A percentile compares a stretch with the other conserved stretches of the same genome.
These are phyloP conservation scores for Copidosoma floridanum DNA, from an alignment of 1,140 invertebrate genomes.

Conservation along the genomic window DNA sequence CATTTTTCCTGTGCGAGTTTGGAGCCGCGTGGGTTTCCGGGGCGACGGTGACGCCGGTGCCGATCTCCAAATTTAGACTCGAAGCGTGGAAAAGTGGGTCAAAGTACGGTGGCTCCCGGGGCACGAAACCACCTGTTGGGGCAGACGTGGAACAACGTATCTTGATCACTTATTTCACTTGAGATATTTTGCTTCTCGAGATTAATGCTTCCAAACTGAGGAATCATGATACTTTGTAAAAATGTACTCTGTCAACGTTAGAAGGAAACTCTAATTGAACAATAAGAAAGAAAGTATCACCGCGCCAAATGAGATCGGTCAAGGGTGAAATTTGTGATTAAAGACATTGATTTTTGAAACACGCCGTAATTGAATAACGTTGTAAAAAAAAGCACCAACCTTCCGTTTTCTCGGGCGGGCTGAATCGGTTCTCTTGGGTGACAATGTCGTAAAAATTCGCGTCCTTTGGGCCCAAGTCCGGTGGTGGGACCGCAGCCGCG, in stretches of 20 bases:
- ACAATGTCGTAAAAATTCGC: slow-evolving; percentile 51
- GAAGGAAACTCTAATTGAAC: no score
- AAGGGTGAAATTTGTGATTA: no score
- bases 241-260: no score
- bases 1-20: slow-evolving; percentile 49
- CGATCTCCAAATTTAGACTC: slow-evolving; percentile 49
- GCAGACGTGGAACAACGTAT: slow-evolving; percentile 23
- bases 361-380: no score
- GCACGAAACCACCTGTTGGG: slow-evolving; percentile 68
- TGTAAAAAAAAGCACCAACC: no score
- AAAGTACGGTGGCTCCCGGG: slow-evolving; percentile 62
- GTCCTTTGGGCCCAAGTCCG: slow-evolving; percentile 36
- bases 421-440: slow-evolving; percentile 53
- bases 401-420: slow-evolving; percentile 70
- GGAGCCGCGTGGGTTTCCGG: slow-evolving; percentile 42
- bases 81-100: slow-evolving; percentile 60
- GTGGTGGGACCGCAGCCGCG: slow-evolving; percentile 33
- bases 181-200: no score
- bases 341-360: no score
- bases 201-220: no score
- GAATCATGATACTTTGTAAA: no score
- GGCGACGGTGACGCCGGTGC: slow-evolving; percentile 47
- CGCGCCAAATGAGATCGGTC: no score
- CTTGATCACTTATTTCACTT: not conserved
- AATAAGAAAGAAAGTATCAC: no score